Evolutionary conservation across 2,113 vertebrate species (phyloP).

Genomic region (Naja naja): DNA sequence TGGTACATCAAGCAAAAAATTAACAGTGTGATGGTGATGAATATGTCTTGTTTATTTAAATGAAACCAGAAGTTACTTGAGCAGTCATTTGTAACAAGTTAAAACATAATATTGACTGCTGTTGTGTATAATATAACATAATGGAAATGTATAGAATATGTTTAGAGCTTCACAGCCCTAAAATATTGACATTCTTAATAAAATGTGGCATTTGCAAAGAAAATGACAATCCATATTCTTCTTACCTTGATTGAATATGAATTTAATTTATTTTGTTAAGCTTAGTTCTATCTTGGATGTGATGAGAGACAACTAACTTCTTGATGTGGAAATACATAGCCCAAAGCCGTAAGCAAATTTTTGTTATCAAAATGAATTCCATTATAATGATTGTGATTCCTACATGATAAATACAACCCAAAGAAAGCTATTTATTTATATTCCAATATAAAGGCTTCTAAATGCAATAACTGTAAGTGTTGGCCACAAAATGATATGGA

Average conservation of each 20-base stretch:
- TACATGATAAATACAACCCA: background rate
- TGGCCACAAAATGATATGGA: background rate
- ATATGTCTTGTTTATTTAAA: conserved; percentile 31
- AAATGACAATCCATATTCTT: background rate
- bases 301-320: background rate
- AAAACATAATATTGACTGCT: conserved; percentile 46
- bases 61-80: conserved; percentile 44
- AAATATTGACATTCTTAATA: conserved; percentile 29
- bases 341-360: background rate
- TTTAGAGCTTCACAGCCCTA: conserved; percentile 16
- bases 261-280: background rate
- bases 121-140: conserved; percentile 21
- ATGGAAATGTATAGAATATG: conserved; percentile 29
- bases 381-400: background rate
- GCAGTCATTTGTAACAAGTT: conserved; percentile 50
- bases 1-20: conserved; percentile 1
- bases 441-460: background rate
- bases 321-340: background rate
- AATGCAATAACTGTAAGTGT: background rate
- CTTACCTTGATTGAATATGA: background rate
- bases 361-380: background rate
- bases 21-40: conserved; percentile 25
- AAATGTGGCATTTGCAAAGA: conserved; percentile 11
- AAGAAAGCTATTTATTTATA: background rate
- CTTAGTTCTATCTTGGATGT: background rate